A percentile compares a stretch with the other conserved stretches of the same genome.
Evolutionary conservation across 1,140 invertebrate species (phyloP).

Genomic region (Rhynchophorus ferrugineus): DNA sequence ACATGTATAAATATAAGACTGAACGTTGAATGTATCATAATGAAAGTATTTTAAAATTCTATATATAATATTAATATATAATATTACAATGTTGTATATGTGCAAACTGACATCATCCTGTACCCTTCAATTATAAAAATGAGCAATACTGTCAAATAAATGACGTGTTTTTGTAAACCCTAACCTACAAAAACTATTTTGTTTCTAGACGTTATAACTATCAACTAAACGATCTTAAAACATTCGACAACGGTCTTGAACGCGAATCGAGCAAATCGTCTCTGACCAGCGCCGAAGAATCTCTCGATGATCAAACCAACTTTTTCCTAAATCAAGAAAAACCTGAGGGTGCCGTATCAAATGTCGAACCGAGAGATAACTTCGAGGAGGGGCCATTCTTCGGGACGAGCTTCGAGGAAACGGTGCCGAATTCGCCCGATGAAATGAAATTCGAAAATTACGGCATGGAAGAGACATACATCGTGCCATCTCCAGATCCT

Average conservation of each 20-base stretch:
- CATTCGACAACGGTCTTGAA: conserved; percentile 6
- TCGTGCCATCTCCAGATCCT: conserved; percentile 3
- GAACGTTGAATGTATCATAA: too few species aligned
- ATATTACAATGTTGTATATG: too few species aligned
- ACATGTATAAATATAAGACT: too few species aligned
- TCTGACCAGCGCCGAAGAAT: background rate
- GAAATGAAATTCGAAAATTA: conserved; percentile 2
- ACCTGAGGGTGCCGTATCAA: background rate
- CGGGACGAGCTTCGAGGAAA: too few species aligned
- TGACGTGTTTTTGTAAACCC: too few species aligned
- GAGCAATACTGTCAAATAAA: too few species aligned
- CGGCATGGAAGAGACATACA: background rate
- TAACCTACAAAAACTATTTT: too few species aligned
- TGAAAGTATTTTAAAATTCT: too few species aligned
- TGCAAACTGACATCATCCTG: too few species aligned
- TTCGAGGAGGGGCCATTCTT: background rate
- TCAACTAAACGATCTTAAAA: conserved; percentile 25
- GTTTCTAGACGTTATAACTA: conserved; percentile 12
- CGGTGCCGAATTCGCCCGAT: too few species aligned
- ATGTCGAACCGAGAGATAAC: background rate
- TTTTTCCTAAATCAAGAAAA: background rate
- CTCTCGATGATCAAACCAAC: background rate
- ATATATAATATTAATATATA: too few species aligned
- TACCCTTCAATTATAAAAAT: too few species aligned
- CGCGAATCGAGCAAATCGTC: background rate